Conservation (phyloP, 2,797 vertebrate species). For the Phoxinus dragarum region DNA sequence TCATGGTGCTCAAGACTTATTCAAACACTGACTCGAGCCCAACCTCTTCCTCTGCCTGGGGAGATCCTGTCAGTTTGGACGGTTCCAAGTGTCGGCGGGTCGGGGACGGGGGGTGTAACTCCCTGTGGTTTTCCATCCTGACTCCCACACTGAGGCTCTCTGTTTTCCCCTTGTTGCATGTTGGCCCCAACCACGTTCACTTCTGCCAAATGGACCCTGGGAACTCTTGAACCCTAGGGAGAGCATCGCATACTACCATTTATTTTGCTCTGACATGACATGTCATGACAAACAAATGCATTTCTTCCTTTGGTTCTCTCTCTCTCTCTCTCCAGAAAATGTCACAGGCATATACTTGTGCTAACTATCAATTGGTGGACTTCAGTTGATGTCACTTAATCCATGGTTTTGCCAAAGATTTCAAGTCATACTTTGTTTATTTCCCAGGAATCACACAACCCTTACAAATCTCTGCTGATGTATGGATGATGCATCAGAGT, state of each 20-base stretch:
- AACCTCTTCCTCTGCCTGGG: slow-evolving; percentile 84
- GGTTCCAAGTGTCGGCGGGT: slow-evolving; percentile 73
- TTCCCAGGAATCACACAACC: slow-evolving; percentile 14
- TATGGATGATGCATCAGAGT: background rate
- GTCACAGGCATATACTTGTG: slow-evolving; percentile 7
- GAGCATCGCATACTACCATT: slow-evolving; percentile 37
- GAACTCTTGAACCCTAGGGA: slow-evolving; percentile 73
- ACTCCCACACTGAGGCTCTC: slow-evolving; percentile 79
- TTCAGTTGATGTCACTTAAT: slow-evolving; percentile 5
- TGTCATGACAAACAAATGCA: slow-evolving; percentile 31
- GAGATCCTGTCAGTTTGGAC: slow-evolving; percentile 77
- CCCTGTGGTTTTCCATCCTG: slow-evolving; percentile 79
- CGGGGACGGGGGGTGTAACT: slow-evolving; percentile 65
- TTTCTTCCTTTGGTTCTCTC: background rate
- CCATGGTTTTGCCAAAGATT: background rate
- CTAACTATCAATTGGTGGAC: background rate
- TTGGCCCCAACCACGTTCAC: slow-evolving; percentile 55
- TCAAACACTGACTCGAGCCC: slow-evolving; percentile 24
- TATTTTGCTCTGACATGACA: slow-evolving; percentile 34
- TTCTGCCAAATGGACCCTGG: slow-evolving; percentile 64
- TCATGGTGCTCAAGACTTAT: slow-evolving; percentile 24
- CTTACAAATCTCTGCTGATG: slow-evolving; percentile 7
- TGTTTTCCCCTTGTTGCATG: slow-evolving; percentile 75
- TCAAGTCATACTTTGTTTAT: background rate
- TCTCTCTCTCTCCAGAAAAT: background rate